phyloP scores from a whole-genome alignment of 2,113 vertebrate genomes.

The Cygnus atratus region DNA sequence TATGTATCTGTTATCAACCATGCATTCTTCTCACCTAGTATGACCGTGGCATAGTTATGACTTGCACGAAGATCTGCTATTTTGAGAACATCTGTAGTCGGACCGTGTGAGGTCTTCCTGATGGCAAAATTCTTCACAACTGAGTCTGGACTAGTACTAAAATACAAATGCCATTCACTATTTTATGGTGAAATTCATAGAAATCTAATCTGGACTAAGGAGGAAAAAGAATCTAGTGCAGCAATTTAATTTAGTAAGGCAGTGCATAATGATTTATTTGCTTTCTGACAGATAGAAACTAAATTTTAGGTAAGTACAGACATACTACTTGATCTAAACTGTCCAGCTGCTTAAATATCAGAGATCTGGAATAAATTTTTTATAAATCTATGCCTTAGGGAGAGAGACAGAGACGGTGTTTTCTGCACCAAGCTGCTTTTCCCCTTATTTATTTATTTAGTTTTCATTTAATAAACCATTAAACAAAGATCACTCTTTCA shows the following conservation, averaged over 20 bases:
- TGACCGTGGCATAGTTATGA: background rate
- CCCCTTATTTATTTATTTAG: background rate
- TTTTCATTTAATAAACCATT: background rate
- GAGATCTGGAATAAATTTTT: background rate
- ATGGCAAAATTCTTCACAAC: background rate
- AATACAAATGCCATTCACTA: background rate
- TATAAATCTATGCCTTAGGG: background rate
- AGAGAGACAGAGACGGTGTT: background rate
- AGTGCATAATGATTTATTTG: background rate
- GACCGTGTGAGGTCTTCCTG: background rate
- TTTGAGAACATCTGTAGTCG: background rate
- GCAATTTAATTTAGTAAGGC: background rate
- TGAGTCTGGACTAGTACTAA: background rate
- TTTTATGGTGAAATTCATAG: background rate
- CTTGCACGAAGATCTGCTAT: background rate
- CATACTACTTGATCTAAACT: background rate
- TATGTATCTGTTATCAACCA: background rate
- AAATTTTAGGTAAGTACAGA: background rate
- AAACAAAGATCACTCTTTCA: background rate
- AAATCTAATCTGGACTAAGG: background rate
- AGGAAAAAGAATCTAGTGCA: background rate
- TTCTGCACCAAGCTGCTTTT: constrained; percentile 6
- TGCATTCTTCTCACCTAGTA: background rate
- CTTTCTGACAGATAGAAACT: background rate
- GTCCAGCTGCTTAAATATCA: background rate